Evolutionary conservation across 2,888 invertebrate species (phyloP).

Genomic region (Melanostoma scalare): DNA sequence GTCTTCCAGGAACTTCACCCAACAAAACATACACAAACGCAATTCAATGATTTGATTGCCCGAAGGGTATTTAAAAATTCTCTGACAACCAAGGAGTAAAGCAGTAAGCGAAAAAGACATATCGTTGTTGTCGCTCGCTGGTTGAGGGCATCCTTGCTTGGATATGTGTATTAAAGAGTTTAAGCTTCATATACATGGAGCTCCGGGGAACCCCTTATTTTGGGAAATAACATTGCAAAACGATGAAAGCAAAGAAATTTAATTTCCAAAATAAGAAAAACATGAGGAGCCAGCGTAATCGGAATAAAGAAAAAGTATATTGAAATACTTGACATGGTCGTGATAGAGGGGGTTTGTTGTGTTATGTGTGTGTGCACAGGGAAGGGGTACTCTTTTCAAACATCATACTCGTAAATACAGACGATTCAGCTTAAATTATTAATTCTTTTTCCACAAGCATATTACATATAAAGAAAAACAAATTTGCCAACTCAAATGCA

Average conservation of each 20-base stretch:
- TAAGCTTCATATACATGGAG: background rate
- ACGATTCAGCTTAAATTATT: conserved; percentile 71
- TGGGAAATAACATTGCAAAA: conserved; percentile 60
- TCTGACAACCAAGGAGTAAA: conserved; percentile 11
- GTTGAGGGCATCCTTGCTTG: conserved; percentile 6
- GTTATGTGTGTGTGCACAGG: background rate
- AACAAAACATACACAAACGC: conserved; percentile 8
- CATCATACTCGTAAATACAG: conserved; percentile 56
- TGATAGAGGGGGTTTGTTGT: background rate
- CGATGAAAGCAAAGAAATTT: conserved; percentile 67
- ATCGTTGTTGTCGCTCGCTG: background rate
- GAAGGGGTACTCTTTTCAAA: conserved; percentile 25
- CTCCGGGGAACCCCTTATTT: conserved; percentile 6
- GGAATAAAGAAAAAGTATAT: conserved; percentile 50
- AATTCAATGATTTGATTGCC: conserved; percentile 69
- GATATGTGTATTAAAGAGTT: conserved; percentile 29
- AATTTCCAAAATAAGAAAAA: conserved; percentile 55
- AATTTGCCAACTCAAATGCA: conserved; percentile 67
- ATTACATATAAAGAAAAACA: conserved; percentile 54
- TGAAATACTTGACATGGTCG: conserved; percentile 59
- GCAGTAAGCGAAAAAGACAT: conserved; percentile 15
- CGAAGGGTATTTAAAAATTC: conserved; percentile 72
- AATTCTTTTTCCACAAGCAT: conserved; percentile 58
- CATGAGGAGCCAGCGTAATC: conserved; percentile 24
- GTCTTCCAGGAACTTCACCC: background rate